Evolutionary conservation across 1,140 invertebrate species (phyloP).

Genomic region (Odontomachus brunneus): DNA sequence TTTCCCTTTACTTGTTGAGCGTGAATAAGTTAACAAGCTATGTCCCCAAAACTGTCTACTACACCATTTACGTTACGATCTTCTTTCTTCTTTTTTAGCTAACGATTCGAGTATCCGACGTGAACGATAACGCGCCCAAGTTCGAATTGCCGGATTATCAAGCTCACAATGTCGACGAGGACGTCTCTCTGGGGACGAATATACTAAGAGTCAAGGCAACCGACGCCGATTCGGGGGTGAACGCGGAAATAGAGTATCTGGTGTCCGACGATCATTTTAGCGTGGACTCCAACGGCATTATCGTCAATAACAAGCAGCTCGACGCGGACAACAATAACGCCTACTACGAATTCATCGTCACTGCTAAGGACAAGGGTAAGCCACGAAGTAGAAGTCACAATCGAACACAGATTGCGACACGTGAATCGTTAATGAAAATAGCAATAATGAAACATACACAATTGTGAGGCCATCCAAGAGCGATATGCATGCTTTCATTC

Average conservation of each 20-base stretch:
- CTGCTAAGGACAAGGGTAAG: conserved; percentile 94
- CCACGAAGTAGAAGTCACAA: neutral
- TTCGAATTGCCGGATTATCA: conserved; percentile 98
- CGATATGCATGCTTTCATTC: neutral
- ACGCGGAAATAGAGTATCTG: conserved; percentile 97
- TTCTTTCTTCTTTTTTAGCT: conserved; percentile 87
- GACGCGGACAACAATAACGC: conserved; percentile 98
- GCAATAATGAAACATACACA: no score
- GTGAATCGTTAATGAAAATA: neutral
- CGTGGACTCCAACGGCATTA: conserved; percentile 95
- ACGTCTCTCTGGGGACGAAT: conserved; percentile 95
- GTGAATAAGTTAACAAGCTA: neutral
- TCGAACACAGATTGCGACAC: neutral
- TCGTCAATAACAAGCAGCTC: conserved; percentile 96
- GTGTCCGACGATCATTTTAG: conserved; percentile 97
- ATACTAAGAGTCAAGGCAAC: conserved; percentile 97
- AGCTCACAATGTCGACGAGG: conserved; percentile 97
- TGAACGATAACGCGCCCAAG: conserved; percentile 97
- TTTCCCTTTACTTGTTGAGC: conserved; percentile 17
- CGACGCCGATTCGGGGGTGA: conserved; percentile 95
- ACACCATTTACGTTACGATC: neutral
- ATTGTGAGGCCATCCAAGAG: neutral
- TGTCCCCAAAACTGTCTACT: neutral
- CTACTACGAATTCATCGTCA: conserved; percentile 97
- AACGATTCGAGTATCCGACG: conserved; percentile 96